Base-by-base conservation (phyloP, 1,140 invertebrate species). In the Macrosteles quadrilineatus region DNA sequence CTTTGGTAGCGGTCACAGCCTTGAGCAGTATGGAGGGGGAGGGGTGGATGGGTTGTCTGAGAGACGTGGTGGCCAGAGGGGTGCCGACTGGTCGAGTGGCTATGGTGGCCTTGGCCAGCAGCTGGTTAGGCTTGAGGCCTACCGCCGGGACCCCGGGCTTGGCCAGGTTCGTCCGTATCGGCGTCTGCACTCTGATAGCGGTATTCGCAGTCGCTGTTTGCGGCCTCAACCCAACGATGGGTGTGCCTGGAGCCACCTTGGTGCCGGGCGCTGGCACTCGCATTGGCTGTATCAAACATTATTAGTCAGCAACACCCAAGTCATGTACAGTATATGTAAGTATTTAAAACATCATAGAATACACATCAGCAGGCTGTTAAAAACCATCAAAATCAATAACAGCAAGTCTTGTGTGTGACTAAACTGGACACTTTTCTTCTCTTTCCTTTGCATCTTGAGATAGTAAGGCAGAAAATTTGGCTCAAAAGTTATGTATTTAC, bases 171-270 rank as follows among this genome's bases (percentile, higher is more conserved):
- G 80, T 67, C 82, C 80, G 25, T 80, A 83, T 72, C 75, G 76
- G 80, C 19, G 79, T 74, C 45, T 76, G 73, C 11, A 78, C 77
- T 57, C 79, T 76, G 31, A 72, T 72, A 36, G 67, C 53, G 81
- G 81, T 69, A n/a, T 67, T 68, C n/a, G 69, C 65, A 21, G 53
- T 62, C 14, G 83, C 77, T 23, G 77, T 77, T 32, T 85, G 85
- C 70, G 83, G 79, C 77, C 87, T 84, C 45, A 81, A 78, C 2
- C 81, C 75, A 30, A 76, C 74, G 62, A 77, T 76, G 55, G 78
- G 75, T 71, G 78, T 73, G n/a, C 75, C 76, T 63, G 76, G 68
- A 36, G 76, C 71, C 31, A 77, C 74, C 45, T 67, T 45, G 40
- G 69, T 55, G 45, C 75, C 70, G 63, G 74, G 69, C 25, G 74